Evolutionary conservation across 2,113 vertebrate genomes (phyloP).

Genomic region (Hypomesus transpacificus): DNA sequence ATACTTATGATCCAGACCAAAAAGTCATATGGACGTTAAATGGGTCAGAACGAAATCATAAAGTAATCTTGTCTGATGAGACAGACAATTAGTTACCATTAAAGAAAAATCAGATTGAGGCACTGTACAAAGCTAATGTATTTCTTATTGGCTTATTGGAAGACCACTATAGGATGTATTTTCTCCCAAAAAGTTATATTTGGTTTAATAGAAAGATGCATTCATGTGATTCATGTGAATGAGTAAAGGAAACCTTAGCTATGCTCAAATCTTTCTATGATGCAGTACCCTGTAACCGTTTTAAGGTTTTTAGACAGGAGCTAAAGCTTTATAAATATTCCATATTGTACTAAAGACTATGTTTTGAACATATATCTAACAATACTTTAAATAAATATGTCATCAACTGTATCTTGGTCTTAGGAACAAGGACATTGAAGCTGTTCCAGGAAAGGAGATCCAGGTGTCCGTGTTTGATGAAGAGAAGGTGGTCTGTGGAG

Average conservation of each 20-base stretch:
- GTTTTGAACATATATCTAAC: no score
- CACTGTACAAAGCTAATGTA: conserved; percentile 37
- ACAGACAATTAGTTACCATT: conserved; percentile 41
- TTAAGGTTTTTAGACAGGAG: no score
- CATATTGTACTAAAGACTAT: no score
- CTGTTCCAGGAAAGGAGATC: conserved; percentile 83
- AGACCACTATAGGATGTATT: conserved; percentile 24
- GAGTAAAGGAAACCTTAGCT: no score
- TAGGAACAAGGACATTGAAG: conserved; percentile 79
- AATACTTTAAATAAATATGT: no score
- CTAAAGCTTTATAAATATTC: no score
- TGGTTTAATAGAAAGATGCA: not conserved
- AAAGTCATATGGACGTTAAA: conserved; percentile 58
- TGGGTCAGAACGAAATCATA: conserved; percentile 44
- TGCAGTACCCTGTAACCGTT: no score
- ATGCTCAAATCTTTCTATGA: no score
- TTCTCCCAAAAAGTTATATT: not conserved
- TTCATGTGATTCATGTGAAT: no score
- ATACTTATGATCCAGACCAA: conserved; percentile 50
- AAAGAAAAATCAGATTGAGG: conserved; percentile 54
- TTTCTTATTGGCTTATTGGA: conserved; percentile 45
- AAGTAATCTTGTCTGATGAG: conserved; percentile 50
- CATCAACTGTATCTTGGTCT: conserved; percentile 25
- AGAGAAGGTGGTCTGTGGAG: conserved; percentile 90
- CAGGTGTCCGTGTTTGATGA: conserved; percentile 90